Conservation (phyloP, 2,113 vertebrate genomes). For the Diglossa brunneiventris region DNA sequence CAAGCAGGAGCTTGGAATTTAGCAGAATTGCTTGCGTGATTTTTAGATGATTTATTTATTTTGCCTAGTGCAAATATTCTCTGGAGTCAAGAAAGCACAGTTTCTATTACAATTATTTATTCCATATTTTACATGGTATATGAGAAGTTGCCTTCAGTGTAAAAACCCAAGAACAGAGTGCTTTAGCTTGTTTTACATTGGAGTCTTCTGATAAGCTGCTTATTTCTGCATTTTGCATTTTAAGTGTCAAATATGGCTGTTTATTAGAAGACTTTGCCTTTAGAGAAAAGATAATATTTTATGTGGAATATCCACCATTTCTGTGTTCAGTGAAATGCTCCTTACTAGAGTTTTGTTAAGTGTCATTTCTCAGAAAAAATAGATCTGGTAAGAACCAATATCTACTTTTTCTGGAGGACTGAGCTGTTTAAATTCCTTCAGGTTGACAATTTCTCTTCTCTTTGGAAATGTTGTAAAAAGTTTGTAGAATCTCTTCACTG, state of each 20-base stretch:
- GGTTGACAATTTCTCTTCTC: neutral
- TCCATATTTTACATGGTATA: neutral
- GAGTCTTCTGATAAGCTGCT: neutral
- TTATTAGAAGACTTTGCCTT: neutral
- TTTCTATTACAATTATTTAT: neutral
- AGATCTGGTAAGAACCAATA: neutral
- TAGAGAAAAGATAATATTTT: neutral
- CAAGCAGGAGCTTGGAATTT: neutral
- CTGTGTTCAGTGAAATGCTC: neutral
- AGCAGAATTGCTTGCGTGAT: neutral
- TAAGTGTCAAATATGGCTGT: neutral
- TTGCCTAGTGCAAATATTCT: neutral
- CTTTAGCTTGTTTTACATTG: neutral
- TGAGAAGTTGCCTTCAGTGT: neutral
- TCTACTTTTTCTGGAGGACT: neutral
- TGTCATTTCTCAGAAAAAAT: neutral
- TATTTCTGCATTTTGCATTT: neutral
- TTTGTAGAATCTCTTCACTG: neutral
- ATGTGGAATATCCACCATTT: neutral
- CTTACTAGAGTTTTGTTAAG: neutral
- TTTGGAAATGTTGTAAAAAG: neutral
- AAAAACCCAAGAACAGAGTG: neutral
- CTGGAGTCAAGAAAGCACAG: neutral
- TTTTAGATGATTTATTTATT: neutral
- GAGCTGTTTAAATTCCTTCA: neutral